A percentile compares a stretch with the other conserved stretches of the same genome.
Evolutionary conservation across 2,797 vertebrate species (phyloP).

Genomic region (Hipposideros larvatus): DNA sequence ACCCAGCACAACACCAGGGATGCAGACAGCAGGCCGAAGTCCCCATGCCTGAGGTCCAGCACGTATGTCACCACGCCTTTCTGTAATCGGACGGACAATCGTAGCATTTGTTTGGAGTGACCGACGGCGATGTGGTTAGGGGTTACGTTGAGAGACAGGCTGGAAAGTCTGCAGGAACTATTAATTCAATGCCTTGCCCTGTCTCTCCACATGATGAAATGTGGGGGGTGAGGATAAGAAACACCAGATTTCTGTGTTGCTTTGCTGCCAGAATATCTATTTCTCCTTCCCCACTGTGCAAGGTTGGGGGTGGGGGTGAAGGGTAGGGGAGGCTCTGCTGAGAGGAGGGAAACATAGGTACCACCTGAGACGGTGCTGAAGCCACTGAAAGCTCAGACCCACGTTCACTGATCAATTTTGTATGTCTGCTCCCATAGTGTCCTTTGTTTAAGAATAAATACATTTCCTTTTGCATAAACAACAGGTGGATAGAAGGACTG

Average conservation of each 20-base stretch:
- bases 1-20: no score
- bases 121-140: fast-evolving
- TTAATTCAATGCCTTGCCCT: not conserved
- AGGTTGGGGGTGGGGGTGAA: no score
- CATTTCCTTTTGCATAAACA: not conserved
- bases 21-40: no score
- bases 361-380: not conserved
- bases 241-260: not conserved
- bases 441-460: not conserved
- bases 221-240: not conserved
- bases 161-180: not conserved
- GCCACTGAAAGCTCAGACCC: not conserved
- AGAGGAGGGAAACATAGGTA: no score
- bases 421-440: no score
- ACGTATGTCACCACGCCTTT: not conserved
- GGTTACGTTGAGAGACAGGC: not conserved
- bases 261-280: no score
- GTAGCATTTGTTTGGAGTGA: not conserved
- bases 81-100: not conserved
- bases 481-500: not conserved
- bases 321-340: no score
- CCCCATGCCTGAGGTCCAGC: not conserved
- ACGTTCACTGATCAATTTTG: not conserved
- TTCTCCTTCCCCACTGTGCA: no score
- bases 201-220: not conserved